A percentile compares a stretch with the other conserved stretches of the same genome.
Conservation (phyloP, 1,140 invertebrate genomes). For the Subanguina moxae region DNA sequence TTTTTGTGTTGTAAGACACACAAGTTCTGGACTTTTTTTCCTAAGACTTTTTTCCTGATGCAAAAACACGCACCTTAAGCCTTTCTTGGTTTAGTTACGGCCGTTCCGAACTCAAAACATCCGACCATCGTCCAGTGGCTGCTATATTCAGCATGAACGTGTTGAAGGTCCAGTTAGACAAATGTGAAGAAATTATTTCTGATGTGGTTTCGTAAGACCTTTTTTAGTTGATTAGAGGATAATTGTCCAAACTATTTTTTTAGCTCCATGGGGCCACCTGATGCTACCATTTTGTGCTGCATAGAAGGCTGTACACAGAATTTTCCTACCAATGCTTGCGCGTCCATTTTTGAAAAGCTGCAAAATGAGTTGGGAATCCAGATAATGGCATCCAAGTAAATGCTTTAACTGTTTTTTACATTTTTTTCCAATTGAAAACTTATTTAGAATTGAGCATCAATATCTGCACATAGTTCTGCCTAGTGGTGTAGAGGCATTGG, state of each 20-base stretch:
- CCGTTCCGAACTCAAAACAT: constrained; percentile 88
- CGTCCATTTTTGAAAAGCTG: constrained; percentile 37
- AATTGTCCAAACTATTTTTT: constrained; percentile 14
- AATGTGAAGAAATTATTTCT: constrained; percentile 36
- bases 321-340: constrained; percentile 44
- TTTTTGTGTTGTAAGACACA: too few species aligned
- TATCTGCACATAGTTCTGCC: constrained; percentile 47
- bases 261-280: constrained; percentile 54
- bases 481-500: constrained; percentile 49
- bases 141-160: constrained; percentile 47
- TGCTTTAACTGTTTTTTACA: neutral
- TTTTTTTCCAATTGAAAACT: neutral
- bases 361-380: constrained; percentile 34
- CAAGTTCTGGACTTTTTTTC: too few species aligned
- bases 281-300: constrained; percentile 47
- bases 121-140: constrained; percentile 73
- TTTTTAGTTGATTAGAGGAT: neutral
- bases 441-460: constrained; percentile 43
- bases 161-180: constrained; percentile 38
- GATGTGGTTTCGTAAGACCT: constrained; percentile 42
- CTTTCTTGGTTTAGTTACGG: constrained; percentile 62
- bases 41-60: too few species aligned
- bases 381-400: constrained; percentile 27
- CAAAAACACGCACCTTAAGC: too few species aligned
- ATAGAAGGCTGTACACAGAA: constrained; percentile 23